Evolutionary conservation across 2,113 vertebrate genomes (phyloP), one percentile per base, ranked within the genome.

Genomic region (Dendrocopos noguchii): DNA sequence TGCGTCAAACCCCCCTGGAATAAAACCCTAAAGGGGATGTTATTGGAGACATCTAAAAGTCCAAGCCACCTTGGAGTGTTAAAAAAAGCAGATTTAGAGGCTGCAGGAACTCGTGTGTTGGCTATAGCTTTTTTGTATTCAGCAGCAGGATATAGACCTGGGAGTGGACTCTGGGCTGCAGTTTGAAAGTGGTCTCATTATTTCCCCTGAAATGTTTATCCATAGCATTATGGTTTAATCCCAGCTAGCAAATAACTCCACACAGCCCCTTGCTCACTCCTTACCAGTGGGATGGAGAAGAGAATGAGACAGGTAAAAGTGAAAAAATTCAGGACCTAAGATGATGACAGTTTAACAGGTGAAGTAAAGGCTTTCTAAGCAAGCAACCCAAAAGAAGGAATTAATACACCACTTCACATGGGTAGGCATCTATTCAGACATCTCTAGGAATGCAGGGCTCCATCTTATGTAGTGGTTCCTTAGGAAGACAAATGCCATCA

Each of bases 31-130:
- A 56, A 22, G 11, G 20, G 1, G 2, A 55, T 53, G 24, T 33
- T 20, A 8, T 12, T 64, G 53, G 34, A 80, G 44, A 9, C 1
- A 4, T 77, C 46, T 78, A 55, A 5, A 7, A 61, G 12, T 28
- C 34, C 33, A 7, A 6, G 24, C 67, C 42, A 22, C 71, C 36
- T 33, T 56, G 31, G 36, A 71, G 36, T 44, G 10, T 14, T 71
- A 53, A 50, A 80, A 28, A 33, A 3, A 3, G 3, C 9, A 29
- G 21, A 42, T 36, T 10, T 16, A 3, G 0, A 3, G 5, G 6
- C 7, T 67, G 25, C 50, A 73, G 60, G 18, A 84, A 44, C 7
- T 81, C 9, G 3, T 4, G 5, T 42, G 31, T 18, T 74, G 42
- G 17, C 53, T 72, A 6, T 29, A 87, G 19, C 20, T 71, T 36